Evolutionary conservation across 2,113 vertebrate species (phyloP).

Genomic region (Tetrax tetrax): DNA sequence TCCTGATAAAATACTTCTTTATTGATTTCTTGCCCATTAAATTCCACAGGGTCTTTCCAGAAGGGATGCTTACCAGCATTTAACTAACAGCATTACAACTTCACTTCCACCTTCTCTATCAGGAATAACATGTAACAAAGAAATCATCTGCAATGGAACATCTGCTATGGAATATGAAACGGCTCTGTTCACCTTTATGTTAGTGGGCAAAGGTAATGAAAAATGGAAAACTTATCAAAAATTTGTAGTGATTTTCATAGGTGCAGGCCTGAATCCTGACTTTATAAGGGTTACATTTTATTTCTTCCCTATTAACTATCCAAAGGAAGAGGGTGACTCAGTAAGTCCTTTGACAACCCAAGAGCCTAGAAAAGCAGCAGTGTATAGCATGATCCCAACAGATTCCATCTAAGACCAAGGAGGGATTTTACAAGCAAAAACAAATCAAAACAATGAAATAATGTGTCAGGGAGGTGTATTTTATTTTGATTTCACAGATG

Average conservation of each 20-base stretch:
- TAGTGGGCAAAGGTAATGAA: not conserved
- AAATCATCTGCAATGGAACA: not conserved
- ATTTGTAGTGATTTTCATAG: not conserved
- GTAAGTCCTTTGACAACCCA: not conserved
- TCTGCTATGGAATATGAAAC: not conserved
- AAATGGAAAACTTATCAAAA: not conserved
- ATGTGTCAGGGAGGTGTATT: not conserved
- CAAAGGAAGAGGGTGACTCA: not conserved
- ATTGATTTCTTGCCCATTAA: constrained; percentile 35
- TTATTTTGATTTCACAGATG: not conserved
- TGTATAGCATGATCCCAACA: not conserved
- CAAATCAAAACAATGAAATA: not conserved
- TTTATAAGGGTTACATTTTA: not conserved
- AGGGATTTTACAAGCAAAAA: not conserved
- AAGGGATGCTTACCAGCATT: not conserved
- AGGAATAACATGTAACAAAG: not conserved
- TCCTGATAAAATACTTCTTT: constrained; percentile 5
- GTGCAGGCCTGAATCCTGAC: not conserved
- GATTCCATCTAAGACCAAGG: not conserved
- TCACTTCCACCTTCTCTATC: not conserved
- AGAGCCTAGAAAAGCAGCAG: not conserved
- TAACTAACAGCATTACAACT: constrained; percentile 7
- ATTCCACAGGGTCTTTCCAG: not conserved
- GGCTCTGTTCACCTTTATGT: not conserved
- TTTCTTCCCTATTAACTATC: not conserved